Conservation (phyloP, 1,140 invertebrate species). For the Trachelipus rathkii region DNA sequence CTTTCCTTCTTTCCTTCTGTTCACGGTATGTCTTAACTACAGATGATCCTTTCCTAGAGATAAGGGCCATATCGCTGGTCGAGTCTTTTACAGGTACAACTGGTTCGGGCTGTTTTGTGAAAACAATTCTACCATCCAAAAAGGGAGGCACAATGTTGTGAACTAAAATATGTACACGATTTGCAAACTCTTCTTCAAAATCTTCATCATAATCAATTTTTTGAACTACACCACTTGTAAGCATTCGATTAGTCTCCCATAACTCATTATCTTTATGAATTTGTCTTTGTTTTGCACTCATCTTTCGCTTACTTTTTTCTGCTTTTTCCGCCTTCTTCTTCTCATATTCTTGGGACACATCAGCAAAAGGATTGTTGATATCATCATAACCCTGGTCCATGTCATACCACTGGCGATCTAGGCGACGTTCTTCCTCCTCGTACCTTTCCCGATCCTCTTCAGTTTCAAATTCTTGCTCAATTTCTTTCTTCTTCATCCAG, state of each 20-base stretch:
- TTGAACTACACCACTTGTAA: constrained; percentile 91
- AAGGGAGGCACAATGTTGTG: constrained; percentile 99
- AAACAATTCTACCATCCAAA: constrained; percentile 95
- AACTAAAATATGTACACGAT: constrained; percentile 89
- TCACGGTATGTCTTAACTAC: constrained; percentile 86
- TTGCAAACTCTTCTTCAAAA: constrained; percentile 85
- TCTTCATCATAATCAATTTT: constrained; percentile 86
- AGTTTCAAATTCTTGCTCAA: constrained; percentile 51
- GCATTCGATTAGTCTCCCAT: constrained; percentile 98
- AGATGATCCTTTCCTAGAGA: constrained; percentile 90
- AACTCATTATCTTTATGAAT: constrained; percentile 95
- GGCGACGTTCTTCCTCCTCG: constrained; percentile 86
- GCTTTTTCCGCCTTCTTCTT: constrained; percentile 86
- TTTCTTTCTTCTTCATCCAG: constrained; percentile 57
- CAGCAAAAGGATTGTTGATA: constrained; percentile 85
- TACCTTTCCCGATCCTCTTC: constrained; percentile 72
- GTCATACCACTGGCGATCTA: constrained; percentile 95
- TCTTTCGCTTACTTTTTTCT: constrained; percentile 82
- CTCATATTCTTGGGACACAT: constrained; percentile 84
- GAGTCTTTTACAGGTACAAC: constrained; percentile 91
- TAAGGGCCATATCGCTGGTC: constrained; percentile 95
- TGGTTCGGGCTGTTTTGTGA: constrained; percentile 97
- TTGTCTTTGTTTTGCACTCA: constrained; percentile 90
- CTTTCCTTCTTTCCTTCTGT: constrained; percentile 90
- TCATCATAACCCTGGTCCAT: constrained; percentile 92